phyloP scores from a whole-genome alignment of 2,113 vertebrate species.

The Ammodytes marinus region DNA sequence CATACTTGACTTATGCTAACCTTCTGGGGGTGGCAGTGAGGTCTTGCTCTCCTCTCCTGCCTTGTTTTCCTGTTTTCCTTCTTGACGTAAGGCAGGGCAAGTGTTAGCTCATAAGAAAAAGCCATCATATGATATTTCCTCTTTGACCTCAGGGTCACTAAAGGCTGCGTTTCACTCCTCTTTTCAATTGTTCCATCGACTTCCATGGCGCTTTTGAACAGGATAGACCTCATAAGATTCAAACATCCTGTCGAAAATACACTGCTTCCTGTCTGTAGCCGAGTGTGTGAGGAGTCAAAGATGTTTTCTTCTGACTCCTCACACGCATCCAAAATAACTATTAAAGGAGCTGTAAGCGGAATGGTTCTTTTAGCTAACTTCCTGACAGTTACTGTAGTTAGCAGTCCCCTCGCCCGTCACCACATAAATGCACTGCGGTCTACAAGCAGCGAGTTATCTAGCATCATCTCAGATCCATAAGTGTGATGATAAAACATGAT shows the following conservation, averaged over 20 bases:
- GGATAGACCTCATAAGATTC: neutral
- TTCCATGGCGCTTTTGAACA: conserved; percentile 18
- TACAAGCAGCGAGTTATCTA: too few species aligned
- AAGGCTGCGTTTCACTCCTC: neutral
- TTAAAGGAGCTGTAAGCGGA: too few species aligned
- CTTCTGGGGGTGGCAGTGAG: neutral
- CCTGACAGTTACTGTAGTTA: too few species aligned
- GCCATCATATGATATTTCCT: neutral
- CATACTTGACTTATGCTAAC: neutral
- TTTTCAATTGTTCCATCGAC: conserved; percentile 14
- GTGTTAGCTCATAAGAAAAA: conserved; percentile 11
- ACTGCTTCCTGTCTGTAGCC: neutral
- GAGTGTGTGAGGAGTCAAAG: neutral
- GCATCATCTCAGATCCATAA: too few species aligned
- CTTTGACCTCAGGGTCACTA: conserved; percentile 18
- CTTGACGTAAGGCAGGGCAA: neutral
- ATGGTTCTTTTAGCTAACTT: too few species aligned
- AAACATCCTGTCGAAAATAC: neutral
- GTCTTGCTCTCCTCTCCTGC: neutral
- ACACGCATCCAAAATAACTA: conserved; percentile 3
- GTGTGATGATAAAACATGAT: too few species aligned
- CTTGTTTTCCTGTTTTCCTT: conserved; percentile 3
- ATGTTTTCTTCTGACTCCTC: neutral
- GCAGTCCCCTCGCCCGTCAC: too few species aligned
- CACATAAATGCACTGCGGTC: too few species aligned